Conservation (phyloP, 2,113 vertebrate genomes). For the Sylvilagus bachmani region DNA sequence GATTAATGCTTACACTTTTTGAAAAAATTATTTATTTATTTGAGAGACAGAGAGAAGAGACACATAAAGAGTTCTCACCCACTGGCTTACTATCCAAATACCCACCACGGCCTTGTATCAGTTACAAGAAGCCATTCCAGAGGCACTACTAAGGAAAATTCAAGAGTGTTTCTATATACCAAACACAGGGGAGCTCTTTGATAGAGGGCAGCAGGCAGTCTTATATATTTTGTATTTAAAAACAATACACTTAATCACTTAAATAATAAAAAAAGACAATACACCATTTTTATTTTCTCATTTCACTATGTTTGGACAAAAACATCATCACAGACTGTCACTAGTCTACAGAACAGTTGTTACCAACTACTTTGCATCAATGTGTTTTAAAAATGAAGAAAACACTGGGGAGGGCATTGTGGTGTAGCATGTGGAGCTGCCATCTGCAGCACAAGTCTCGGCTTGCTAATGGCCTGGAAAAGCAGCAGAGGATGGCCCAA, state of each 20-base stretch:
- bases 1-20: too few relatives aligned
- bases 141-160: conserved; percentile 36
- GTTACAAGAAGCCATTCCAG: conserved; percentile 14
- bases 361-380: conserved; percentile 48
- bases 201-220: background rate
- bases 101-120: background rate
- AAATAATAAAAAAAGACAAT: too few relatives aligned
- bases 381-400: conserved; percentile 42
- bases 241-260: background rate
- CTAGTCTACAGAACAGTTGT: background rate
- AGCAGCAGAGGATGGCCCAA: too few relatives aligned
- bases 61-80: too few relatives aligned
- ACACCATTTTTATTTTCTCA: background rate
- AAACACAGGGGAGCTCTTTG: conserved; percentile 33
- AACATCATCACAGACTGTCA: background rate
- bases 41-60: too few relatives aligned
- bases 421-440: too few relatives aligned
- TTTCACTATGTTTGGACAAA: conserved; percentile 11
- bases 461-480: too few relatives aligned
- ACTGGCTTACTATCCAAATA: too few relatives aligned
- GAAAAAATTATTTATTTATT: too few relatives aligned
- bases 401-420: background rate
- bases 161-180: background rate
- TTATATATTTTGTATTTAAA: conserved; percentile 49
- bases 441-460: too few relatives aligned